A percentile compares a stretch with the other conserved stretches of the same genome.
Conservation (phyloP, 2,888 invertebrate species). For the Hanleya hanleyi region DNA sequence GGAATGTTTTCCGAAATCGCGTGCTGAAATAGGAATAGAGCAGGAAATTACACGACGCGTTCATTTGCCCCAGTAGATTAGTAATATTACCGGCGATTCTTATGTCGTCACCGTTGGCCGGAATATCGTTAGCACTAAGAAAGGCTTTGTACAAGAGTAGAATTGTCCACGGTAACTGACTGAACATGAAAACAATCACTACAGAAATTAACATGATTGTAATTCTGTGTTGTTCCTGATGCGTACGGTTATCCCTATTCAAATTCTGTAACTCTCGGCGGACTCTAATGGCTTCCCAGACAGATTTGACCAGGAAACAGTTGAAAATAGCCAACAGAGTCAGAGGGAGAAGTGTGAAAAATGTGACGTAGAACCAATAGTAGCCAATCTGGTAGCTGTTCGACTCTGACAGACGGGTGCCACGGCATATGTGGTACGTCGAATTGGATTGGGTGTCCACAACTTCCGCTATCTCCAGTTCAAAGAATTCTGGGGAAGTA, state of each 20-base stretch:
- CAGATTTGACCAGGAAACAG: conserved; percentile 80
- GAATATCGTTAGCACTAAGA: conserved; percentile 39
- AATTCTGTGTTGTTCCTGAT: conserved; percentile 76
- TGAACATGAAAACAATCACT: conserved; percentile 83
- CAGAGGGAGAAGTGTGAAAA: conserved; percentile 79
- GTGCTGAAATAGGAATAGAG: conserved; percentile 85
- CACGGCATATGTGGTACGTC: background rate
- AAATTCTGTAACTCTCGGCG: background rate
- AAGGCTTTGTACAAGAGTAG: conserved; percentile 76
- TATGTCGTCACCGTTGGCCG: conserved; percentile 39
- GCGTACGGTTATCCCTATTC: conserved; percentile 34
- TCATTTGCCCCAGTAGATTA: conserved; percentile 82
- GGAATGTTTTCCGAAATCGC: conserved; percentile 80
- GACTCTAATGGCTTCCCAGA: conserved; percentile 66
- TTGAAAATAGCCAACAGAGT: conserved; percentile 83
- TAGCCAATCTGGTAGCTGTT: conserved; percentile 78
- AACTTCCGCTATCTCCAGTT: conserved; percentile 67
- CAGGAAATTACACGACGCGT: conserved; percentile 85
- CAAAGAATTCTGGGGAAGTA: conserved; percentile 81
- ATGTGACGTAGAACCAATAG: conserved; percentile 77
- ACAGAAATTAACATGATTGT: conserved; percentile 85
- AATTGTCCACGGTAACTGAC: conserved; percentile 82
- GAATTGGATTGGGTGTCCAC: background rate
- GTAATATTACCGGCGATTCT: conserved; percentile 80
- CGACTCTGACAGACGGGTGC: conserved; percentile 75